These are phyloP conservation scores for Oceanodroma tethys DNA, from an alignment of 2,113 vertebrate genomes.

Conservation along the genomic window DNA sequence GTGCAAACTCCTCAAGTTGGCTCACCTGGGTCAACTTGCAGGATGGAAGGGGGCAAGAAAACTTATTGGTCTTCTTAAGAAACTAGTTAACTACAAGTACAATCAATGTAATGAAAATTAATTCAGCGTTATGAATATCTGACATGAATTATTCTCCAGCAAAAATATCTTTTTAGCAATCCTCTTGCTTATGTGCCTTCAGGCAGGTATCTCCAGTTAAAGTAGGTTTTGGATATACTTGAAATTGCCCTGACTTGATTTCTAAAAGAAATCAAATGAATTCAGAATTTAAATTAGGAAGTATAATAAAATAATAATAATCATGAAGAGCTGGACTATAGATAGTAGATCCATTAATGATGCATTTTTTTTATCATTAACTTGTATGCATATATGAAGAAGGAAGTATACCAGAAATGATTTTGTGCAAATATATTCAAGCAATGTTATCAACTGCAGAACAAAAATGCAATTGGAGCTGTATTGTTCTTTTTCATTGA, in stretches of 20 bases:
- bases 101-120: background rate
- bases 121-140: background rate
- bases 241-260: background rate
- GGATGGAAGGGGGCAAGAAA: background rate
- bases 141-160: background rate
- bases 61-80: background rate
- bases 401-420: background rate
- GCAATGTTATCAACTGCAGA: background rate
- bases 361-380: background rate
- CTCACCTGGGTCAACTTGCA: background rate
- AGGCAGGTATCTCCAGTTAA: background rate
- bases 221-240: background rate
- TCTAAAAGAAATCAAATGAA: background rate
- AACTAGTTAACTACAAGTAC: background rate
- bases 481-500: constrained; percentile 54
- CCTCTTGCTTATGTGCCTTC: background rate
- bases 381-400: background rate
- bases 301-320: background rate
- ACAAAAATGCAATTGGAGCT: constrained; percentile 26
- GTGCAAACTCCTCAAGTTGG: background rate
- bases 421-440: constrained; percentile 10
- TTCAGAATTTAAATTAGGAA: background rate
- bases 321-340: background rate
- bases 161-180: background rate
- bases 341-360: background rate